Percentiles rank a stretch among this genome's conserved stretches.
These are phyloP conservation scores for Poecilia gillii DNA, from an alignment of 2,797 vertebrate species.

Conservation along the genomic window DNA sequence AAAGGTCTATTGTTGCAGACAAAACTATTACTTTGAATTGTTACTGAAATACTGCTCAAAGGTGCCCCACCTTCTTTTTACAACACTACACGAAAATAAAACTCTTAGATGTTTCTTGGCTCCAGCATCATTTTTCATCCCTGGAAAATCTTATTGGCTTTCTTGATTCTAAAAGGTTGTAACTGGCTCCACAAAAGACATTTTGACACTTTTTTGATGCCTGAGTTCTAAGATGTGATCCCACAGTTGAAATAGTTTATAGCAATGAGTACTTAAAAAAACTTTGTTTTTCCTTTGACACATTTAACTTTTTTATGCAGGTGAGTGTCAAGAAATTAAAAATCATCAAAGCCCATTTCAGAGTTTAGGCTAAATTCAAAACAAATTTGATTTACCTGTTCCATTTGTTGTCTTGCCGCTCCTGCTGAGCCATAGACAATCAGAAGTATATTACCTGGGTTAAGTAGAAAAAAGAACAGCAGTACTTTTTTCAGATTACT, in stretches of 20 bases:
- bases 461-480: neutral
- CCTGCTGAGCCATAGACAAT: neutral
- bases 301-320: neutral
- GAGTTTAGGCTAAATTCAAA: neutral
- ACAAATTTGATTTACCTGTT: neutral
- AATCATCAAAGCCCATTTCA: neutral
- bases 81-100: slow-evolving; percentile 4
- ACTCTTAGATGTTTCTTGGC: slow-evolving; percentile 3
- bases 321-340: neutral
- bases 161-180: neutral
- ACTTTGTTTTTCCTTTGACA: neutral
- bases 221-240: neutral
- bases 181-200: neutral
- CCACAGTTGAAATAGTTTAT: neutral
- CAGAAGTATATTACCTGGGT: neutral
- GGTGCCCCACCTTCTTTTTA: neutral
- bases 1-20: neutral
- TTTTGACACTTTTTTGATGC: neutral
- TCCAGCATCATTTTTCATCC: neutral
- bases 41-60: neutral
- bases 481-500: neutral
- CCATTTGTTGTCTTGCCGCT: neutral
- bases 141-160: neutral
- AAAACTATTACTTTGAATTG: neutral
- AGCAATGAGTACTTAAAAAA: neutral